phyloP scores from a whole-genome alignment of 2,888 invertebrate species.

The Herminia tarsipennalis region DNA sequence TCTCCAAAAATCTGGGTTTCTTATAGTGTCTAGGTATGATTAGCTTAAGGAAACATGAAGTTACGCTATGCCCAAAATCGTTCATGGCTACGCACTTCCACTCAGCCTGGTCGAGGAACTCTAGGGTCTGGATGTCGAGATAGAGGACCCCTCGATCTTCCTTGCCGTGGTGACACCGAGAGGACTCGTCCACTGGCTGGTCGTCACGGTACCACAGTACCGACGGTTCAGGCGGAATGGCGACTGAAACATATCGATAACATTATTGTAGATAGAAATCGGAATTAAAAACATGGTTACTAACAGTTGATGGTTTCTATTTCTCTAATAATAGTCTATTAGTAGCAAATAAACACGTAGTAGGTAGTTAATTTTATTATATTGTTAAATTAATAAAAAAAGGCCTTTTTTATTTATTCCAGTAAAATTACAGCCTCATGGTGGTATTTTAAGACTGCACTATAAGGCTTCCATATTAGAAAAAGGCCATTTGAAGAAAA shows the following conservation, averaged over 20 bases:
- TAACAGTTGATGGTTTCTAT: too few relatives aligned
- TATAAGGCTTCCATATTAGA: too few relatives aligned
- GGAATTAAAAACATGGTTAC: too few relatives aligned
- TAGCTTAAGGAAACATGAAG: conserved; percentile 94
- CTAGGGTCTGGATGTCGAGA: conserved; percentile 90
- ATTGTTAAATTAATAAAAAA: too few relatives aligned
- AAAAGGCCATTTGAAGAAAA: too few relatives aligned
- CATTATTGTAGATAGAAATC: too few relatives aligned
- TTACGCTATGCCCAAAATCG: conserved; percentile 95
- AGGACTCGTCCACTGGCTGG: conserved; percentile 88
- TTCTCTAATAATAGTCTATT: too few relatives aligned
- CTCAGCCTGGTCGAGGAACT: conserved; percentile 94
- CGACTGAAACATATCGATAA: conserved; percentile 84
- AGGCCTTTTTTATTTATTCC: too few relatives aligned
- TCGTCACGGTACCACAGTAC: conserved; percentile 96
- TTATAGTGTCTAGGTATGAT: conserved; percentile 95
- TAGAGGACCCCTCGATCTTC: conserved; percentile 90
- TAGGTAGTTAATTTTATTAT: too few relatives aligned
- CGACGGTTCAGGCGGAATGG: conserved; percentile 91
- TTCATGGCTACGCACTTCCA: conserved; percentile 97
- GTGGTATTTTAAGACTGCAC: too few relatives aligned
- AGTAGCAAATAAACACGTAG: too few relatives aligned
- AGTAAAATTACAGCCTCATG: too few relatives aligned
- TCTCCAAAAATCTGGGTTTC: conserved; percentile 94
- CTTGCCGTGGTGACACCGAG: conserved; percentile 88